Conservation (phyloP, 2,888 invertebrate species). For the Carpatolechia fugitivella region DNA sequence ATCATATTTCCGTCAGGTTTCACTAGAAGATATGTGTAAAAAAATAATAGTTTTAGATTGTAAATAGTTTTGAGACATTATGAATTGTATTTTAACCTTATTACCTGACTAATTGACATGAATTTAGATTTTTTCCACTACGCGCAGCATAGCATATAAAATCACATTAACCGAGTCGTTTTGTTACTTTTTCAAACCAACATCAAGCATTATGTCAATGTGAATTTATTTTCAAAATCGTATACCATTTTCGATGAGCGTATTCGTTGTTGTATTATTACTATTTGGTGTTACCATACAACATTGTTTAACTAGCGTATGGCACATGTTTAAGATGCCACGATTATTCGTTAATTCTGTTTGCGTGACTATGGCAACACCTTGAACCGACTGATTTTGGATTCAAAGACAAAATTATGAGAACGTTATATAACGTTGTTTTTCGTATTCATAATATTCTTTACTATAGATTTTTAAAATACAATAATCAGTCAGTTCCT, state of each 20-base stretch:
- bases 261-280: constrained; percentile 15
- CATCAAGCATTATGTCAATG: constrained; percentile 15
- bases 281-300: constrained; percentile 1
- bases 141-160: constrained; percentile 26
- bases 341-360: neutral
- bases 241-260: constrained; percentile 17
- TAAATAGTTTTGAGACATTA: neutral
- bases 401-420: neutral
- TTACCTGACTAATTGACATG: constrained; percentile 41
- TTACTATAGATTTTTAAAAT: no score
- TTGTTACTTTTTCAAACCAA: neutral
- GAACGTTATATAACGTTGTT: no score
- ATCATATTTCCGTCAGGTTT: neutral
- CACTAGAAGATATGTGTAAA: neutral
- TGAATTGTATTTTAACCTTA: constrained; percentile 15
- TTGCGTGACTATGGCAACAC: neutral
- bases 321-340: neutral
- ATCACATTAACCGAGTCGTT: constrained; percentile 14
- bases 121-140: constrained; percentile 10
- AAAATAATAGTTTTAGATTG: neutral
- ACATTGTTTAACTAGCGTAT: neutral
- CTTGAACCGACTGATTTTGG: neutral
- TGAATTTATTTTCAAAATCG: constrained; percentile 16
- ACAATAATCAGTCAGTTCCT: neutral
- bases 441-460: no score